Conservation (phyloP, 2,113 vertebrate species). For the Pedetes capensis region DNA sequence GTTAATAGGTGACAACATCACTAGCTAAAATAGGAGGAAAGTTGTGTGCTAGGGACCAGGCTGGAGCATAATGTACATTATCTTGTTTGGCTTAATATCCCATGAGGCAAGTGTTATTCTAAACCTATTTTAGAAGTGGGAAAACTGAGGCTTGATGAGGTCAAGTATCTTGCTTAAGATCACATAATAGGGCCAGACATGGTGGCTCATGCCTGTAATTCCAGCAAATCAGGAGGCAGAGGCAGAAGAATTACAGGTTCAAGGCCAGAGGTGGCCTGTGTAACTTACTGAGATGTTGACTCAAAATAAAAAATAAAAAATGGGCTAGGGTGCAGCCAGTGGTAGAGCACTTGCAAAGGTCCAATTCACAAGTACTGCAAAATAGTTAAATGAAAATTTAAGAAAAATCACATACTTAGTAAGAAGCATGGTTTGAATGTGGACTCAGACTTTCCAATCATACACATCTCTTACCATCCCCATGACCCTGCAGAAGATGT, state of each 20-base stretch:
- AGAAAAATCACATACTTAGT: neutral
- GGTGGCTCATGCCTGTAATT: too few relatives aligned
- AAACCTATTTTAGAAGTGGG: neutral
- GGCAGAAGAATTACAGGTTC: too few relatives aligned
- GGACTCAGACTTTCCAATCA: neutral
- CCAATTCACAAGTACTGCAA: too few relatives aligned
- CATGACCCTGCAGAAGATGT: neutral
- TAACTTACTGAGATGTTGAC: too few relatives aligned
- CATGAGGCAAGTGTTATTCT: neutral
- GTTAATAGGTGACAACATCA: neutral
- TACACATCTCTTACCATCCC: neutral
- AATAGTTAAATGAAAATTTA: too few relatives aligned
- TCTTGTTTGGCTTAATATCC: neutral
- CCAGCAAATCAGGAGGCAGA: too few relatives aligned
- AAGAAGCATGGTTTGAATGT: neutral
- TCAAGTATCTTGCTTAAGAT: neutral
- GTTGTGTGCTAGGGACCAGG: neutral
- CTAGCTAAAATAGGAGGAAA: neutral
- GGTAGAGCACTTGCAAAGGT: too few relatives aligned
- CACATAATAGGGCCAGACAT: too few relatives aligned
- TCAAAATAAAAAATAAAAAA: too few relatives aligned
- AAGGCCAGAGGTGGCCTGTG: too few relatives aligned
- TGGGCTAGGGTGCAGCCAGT: too few relatives aligned
- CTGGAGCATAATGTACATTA: fast-evolving
- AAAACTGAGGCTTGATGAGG: neutral